Base-by-base conservation (phyloP, 2,797 vertebrate species). In the Coregonus ussuriensis region DNA sequence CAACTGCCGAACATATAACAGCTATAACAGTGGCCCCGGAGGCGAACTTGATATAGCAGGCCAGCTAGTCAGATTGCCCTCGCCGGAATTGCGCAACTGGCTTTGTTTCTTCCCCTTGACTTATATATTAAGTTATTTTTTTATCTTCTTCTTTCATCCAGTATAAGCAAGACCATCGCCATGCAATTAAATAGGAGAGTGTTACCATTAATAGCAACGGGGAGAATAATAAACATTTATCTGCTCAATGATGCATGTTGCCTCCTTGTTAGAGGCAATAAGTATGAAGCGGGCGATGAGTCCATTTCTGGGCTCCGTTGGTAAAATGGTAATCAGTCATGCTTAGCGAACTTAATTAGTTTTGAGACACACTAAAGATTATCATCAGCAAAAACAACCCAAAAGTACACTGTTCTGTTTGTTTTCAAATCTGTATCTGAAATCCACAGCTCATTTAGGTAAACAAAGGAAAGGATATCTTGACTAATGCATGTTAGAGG, bases 1-100 rank as follows among this genome's bases (percentile, higher is more conserved):
- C 86, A 84, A 90, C 88, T 87, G 85, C 84, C 72, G 75, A 84
- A 89, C 91, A 92, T 89, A 89, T 91, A 94, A 89, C 79, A 21
- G 78, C 80, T 13, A 47, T 47, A 47, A 47, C 41, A 47, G 41
- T 3, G 41, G 41, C 92, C 89, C 85, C 83, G 72, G 88, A 90
- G 92, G 63, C 13, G 9, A 81, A 86, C 83, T 87, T 90, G 92
- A 92, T 92, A 88, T 89, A 93, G 85, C 85, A 83, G 74, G 86
- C 86, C 84, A 89, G 84, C 89, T 82, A 74, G 85, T 84, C 82
- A 88, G 85, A 91, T 91, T 89, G 88, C 88, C 82, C 91, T 89
- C 88, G 15, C 84, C 87, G 88, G 91, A 87, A 90, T 91, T 90
- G 85, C 79, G 84, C 88, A 89, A 90, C 81, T 85, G 88, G 83